Conservation (phyloP, 35 echinoderm and acorn worm genomes). For the Strongylocentrotus purpuratus region DNA sequence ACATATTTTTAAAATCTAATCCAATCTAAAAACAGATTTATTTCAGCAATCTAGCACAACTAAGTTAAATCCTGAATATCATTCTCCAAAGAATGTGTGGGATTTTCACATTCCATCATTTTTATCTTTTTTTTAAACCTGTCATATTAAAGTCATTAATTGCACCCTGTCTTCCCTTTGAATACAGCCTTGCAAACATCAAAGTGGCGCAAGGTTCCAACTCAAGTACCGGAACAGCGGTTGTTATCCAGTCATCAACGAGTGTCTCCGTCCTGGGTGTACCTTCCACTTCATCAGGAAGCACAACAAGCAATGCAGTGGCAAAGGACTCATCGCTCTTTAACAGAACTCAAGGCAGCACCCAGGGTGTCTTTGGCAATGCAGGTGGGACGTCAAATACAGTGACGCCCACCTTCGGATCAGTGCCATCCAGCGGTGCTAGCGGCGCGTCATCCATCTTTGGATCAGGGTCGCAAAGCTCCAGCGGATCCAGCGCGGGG, state of each 20-base stretch:
- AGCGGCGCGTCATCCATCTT: not conserved
- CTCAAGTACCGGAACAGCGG: not conserved
- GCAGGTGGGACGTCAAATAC: not conserved
- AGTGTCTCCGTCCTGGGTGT: not conserved
- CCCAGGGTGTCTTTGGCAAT: not conserved
- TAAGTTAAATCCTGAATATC: no score
- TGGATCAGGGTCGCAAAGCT: not conserved
- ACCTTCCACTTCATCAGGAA: not conserved
- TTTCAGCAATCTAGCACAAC: no score
- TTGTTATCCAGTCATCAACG: not conserved
- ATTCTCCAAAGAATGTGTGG: no score
- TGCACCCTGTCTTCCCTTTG: not conserved
- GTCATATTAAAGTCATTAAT: not conserved
- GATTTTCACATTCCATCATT: no score
- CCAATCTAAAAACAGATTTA: no score
- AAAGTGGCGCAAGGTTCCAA: not conserved
- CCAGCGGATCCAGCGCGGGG: not conserved
- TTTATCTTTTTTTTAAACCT: no score
- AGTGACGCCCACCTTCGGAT: not conserved
- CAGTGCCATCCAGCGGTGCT: not conserved
- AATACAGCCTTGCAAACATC: constrained; percentile 16
- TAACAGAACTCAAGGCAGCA: not conserved
- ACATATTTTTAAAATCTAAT: no score
- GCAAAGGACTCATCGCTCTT: not conserved
- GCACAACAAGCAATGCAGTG: not conserved